Evolutionary conservation across 2,113 vertebrate species (phyloP), one percentile per base, ranked within the genome.

Genomic region (Macaca mulatta): DNA sequence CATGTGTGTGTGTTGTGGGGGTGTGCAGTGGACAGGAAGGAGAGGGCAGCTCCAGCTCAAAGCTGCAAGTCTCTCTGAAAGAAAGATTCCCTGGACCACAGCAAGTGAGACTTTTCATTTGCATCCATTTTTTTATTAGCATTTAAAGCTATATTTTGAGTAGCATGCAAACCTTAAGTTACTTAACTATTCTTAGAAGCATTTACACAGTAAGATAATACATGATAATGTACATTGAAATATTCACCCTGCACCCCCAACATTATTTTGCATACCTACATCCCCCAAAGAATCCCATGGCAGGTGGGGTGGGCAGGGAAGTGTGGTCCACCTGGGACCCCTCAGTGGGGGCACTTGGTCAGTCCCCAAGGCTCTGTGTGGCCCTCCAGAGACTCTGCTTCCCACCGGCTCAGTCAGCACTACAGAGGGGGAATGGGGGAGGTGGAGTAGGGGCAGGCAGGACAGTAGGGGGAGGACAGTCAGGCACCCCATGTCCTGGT

Each of bases 391-490:
- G 13, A 50, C 50, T 50, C 50, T 50, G 50, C 50, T 50, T 50
- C 13, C 50, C 20, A 0, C 55, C 0, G 1, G 55, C 55, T 57
- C 20, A 20, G 55, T 57, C 18, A 57, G 20, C 55, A 57, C 55
- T 0, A 0, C 6, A 8, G 55, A 57, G 22, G 59, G 9, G 2
- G 8, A 8, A 59, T 25, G 23, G 23, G 23, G 23, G 50, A 50
- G 59, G 9, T 23, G 22, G 23, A 61, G 59, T 9, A 0, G 59
- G 22, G 59, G 20, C 22, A 8, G 59, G 23, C 6, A 27, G 59
- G 22, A 25, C 23, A 61, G 59, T 22, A 61, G 55, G 55, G 20
- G 5, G 25, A 61, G 61, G 61, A 50, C 27, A 9, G 27, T 27
- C 4, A 50, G 50, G 50, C 50, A 50, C 50, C 50, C 2, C 50